Percentiles rank a stretch among this genome's conserved stretches.
phyloP scores from a whole-genome alignment of 2,888 invertebrate genomes.

The Diogma glabrata region DNA sequence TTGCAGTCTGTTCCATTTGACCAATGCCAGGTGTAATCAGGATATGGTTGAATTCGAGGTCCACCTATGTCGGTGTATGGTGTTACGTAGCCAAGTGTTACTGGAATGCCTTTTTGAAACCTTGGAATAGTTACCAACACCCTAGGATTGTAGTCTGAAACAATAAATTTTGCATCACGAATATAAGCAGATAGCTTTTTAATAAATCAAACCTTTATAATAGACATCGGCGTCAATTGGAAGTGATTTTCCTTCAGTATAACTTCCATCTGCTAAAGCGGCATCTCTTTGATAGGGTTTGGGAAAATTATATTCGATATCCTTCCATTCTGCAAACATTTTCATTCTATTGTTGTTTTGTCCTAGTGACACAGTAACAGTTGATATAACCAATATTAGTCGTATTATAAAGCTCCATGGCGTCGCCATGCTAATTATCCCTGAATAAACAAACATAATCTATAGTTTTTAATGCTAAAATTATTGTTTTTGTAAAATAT shows the following conservation, averaged over 20 bases:
- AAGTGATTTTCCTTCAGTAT: constrained; percentile 46
- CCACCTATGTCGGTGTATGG: constrained; percentile 34
- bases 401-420: too few relatives aligned
- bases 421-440: too few relatives aligned
- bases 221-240: constrained; percentile 59
- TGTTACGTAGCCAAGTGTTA: constrained; percentile 53
- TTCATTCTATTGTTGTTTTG: too few relatives aligned
- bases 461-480: too few relatives aligned
- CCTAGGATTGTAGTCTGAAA: constrained; percentile 32
- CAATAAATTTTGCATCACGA: neutral
- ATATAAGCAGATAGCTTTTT: neutral
- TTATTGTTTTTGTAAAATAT: too few relatives aligned
- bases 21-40: constrained; percentile 51
- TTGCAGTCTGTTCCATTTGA: constrained; percentile 46
- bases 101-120: constrained; percentile 58
- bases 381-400: too few relatives aligned
- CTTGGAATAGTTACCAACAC: constrained; percentile 63
- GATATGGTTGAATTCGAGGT: constrained; percentile 47
- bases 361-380: too few relatives aligned
- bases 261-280: constrained; percentile 40
- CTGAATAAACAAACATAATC: too few relatives aligned
- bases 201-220: constrained; percentile 36
- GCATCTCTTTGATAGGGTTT: constrained; percentile 34
- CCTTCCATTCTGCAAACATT: constrained; percentile 49
- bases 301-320: constrained; percentile 53